Percentiles rank a stretch among this genome's conserved stretches.
These are phyloP conservation scores for Lucifuga dentata DNA, from an alignment of 2,113 vertebrate genomes.

Conservation along the genomic window DNA sequence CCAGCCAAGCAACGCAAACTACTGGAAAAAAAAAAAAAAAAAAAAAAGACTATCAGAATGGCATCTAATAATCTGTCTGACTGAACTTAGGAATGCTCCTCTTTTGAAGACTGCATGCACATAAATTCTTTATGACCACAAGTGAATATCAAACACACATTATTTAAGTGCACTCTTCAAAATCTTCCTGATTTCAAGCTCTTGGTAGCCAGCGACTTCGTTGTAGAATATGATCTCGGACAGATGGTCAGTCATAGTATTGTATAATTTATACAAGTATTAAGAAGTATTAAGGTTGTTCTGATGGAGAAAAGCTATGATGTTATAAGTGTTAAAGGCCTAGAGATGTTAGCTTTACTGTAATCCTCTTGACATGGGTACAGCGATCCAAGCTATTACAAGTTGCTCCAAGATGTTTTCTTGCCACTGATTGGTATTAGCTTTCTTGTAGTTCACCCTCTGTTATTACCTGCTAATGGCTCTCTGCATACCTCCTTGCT, in stretches of 20 bases:
- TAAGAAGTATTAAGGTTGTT: not conserved
- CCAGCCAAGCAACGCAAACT: slow-evolving; percentile 56
- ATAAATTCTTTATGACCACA: slow-evolving; percentile 73
- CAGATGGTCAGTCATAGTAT: not conserved
- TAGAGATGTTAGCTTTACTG: slow-evolving; percentile 42
- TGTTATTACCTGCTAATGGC: slow-evolving; percentile 56
- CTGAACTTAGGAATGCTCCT: slow-evolving; percentile 61
- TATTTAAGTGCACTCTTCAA: slow-evolving; percentile 70
- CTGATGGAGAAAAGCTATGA: slow-evolving; percentile 11
- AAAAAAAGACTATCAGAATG: slow-evolving; percentile 52
- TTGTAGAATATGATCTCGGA: slow-evolving; percentile 6
- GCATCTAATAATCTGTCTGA: slow-evolving; percentile 62
- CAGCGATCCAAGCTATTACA: slow-evolving; percentile 38
- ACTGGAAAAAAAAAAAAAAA: no score
- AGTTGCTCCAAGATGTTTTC: slow-evolving; percentile 22
- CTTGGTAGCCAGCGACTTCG: not conserved
- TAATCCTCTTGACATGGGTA: slow-evolving; percentile 4
- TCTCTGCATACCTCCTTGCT: slow-evolving; percentile 23
- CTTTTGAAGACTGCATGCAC: slow-evolving; percentile 64
- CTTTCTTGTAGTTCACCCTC: slow-evolving; percentile 46
- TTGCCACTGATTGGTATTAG: slow-evolving; percentile 47
- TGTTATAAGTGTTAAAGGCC: slow-evolving; percentile 41
- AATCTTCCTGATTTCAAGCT: slow-evolving; percentile 47
- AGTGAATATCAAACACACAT: slow-evolving; percentile 66
- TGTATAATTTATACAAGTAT: not conserved